Evolutionary conservation across 1,140 invertebrate species (phyloP).

Genomic region (Drosophila arizonae): DNA sequence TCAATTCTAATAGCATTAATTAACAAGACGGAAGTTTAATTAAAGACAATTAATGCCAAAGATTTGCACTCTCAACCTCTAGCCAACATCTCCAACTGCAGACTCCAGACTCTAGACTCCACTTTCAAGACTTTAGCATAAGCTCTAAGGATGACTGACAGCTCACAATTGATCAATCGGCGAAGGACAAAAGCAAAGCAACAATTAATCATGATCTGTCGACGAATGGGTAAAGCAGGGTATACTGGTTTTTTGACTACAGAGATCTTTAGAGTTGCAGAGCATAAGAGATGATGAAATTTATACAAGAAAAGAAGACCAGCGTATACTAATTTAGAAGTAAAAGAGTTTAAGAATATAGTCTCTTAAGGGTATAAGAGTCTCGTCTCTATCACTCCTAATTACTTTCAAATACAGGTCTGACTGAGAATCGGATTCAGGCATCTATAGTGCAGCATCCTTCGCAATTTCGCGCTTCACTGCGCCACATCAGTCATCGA

Average conservation of each 20-base stretch:
- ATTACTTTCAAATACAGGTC: neutral
- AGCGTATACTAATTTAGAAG: neutral
- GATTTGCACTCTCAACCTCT: constrained; percentile 53
- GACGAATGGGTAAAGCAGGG: neutral
- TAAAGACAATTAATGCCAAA: constrained; percentile 71
- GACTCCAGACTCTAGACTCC: neutral
- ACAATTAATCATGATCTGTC: neutral
- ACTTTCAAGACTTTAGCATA: neutral
- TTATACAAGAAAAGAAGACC: too few species aligned
- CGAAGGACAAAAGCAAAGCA: constrained; percentile 8
- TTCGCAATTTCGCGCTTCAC: constrained; percentile 10
- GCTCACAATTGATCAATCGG: constrained; percentile 30
- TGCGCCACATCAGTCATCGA: constrained; percentile 10
- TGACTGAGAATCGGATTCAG: constrained; percentile 7
- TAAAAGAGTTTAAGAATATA: neutral
- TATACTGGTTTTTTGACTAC: neutral
- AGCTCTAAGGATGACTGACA: constrained; percentile 38
- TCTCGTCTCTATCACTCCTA: too few species aligned
- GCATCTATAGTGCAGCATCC: neutral
- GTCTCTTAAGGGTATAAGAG: too few species aligned
- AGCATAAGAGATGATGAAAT: too few species aligned
- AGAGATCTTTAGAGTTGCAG: neutral
- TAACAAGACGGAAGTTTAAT: constrained; percentile 76
- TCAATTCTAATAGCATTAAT: constrained; percentile 61
- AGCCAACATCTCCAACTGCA: constrained; percentile 11